Evolutionary conservation across 1,140 invertebrate genomes (phyloP), one percentile per base, ranked within the genome.

Genomic region (Drosophila pallidifrons): DNA sequence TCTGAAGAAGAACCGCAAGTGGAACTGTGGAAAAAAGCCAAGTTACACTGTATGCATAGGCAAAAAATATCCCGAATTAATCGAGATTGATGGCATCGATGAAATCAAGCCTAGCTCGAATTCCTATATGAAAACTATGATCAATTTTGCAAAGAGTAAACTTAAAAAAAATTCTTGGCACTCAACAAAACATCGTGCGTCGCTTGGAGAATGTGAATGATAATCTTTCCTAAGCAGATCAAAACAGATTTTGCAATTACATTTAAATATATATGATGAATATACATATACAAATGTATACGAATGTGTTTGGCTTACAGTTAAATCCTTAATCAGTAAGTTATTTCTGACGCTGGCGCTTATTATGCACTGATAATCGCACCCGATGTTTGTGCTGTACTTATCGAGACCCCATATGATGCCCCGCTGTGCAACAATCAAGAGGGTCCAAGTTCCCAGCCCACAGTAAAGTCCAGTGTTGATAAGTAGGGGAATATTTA

Each of bases 281-380:
- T 10, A 38, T 25, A 25, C 20, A 25, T 25, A 4, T 25, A 25
- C 20, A 25, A 25, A 25, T 25, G 20, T 25, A 4, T 25, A 3
- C 20, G 20, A 38, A 38, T 47, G 6, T 47, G 20, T 20, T 16
- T 47, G 15, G 13, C 8, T 16, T 7, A 8, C 15, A 20, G 16
- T 10, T 15, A 8, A 54, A 32, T 54, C 51, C 25, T 15, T 54
- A 15, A 54, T 30, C 25, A 54, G 51, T 5, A 1, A 13, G 8
- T 41, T 41, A 5, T 61, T 10, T 49, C 13, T 13, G 11, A 32
- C 30, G 15, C 15, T 15, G 5, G 30, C 10, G 49, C 16, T n/a
- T 60, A 54, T 7, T 51, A 32, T 65, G 32, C 55, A 16, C 64
- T 43, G 66, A 69, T 69, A 69, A 54, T 69, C 47, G 28, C 4